Conservation (phyloP, 2,113 vertebrate species). For the Leiothrix lutea region DNA sequence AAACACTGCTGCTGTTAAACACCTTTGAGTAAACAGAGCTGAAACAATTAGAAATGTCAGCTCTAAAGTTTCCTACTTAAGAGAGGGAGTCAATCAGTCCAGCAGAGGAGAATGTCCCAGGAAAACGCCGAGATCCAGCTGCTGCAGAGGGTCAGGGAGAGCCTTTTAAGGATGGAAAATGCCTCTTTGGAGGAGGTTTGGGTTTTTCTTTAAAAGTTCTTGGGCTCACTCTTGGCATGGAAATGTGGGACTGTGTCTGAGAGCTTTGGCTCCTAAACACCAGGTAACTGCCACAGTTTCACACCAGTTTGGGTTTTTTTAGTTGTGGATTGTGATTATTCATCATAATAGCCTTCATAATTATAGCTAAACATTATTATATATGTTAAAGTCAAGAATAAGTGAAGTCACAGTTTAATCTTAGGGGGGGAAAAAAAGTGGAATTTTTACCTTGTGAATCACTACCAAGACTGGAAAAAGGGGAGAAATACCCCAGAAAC, state of each 20-base stretch:
- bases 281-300: fast-evolving
- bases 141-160: neutral
- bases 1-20: neutral
- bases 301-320: fast-evolving
- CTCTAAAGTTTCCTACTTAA: neutral
- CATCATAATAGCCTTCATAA: neutral
- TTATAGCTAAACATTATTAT: fast-evolving
- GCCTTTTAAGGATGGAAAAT: no score
- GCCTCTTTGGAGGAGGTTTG: no score
- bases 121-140: neutral
- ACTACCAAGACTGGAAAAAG: neutral
- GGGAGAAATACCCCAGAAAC: neutral
- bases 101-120: neutral
- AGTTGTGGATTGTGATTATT: neutral
- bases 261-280: neutral
- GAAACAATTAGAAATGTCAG: neutral
- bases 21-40: neutral
- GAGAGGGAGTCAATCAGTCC: neutral
- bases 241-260: neutral
- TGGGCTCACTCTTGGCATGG: neutral
- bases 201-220: neutral
- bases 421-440: neutral
- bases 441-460: neutral
- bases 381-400: neutral
- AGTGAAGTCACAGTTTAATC: neutral